A percentile compares a stretch with the other conserved stretches of the same genome.
Conservation (phyloP, 2,113 vertebrate genomes). For the Calyptommatus sinebrachiatus region DNA sequence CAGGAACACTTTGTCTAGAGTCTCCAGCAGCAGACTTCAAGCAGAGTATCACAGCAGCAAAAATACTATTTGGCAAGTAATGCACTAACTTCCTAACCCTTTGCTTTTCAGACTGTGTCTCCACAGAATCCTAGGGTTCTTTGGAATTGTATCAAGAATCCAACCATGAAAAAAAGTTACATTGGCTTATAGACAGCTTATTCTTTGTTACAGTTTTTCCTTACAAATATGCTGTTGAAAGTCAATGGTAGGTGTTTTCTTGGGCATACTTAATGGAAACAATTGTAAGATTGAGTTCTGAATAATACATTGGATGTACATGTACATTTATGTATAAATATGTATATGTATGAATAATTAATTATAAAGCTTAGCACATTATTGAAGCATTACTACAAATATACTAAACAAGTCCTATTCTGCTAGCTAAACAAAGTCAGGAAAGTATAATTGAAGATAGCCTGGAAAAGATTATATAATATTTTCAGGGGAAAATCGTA, state of each 20-base stretch:
- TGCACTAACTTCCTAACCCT: neutral
- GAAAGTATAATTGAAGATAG: too few relatives aligned
- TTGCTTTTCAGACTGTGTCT: neutral
- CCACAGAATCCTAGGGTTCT: neutral
- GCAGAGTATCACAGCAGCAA: neutral
- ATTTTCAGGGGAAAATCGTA: too few relatives aligned
- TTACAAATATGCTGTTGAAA: neutral
- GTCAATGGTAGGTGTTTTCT: neutral
- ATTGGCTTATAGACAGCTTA: neutral
- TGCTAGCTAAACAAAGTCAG: too few relatives aligned
- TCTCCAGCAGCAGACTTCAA: neutral
- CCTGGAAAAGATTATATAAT: too few relatives aligned
- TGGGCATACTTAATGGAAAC: neutral
- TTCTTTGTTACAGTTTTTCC: neutral
- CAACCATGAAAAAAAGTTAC: neutral
- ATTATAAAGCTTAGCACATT: too few relatives aligned
- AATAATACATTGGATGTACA: too few relatives aligned
- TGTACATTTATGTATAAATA: too few relatives aligned
- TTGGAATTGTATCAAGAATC: neutral
- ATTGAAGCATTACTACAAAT: too few relatives aligned
- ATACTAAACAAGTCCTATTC: too few relatives aligned
- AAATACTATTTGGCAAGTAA: neutral
- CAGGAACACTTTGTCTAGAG: neutral
- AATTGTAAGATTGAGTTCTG: neutral
- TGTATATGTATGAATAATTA: too few relatives aligned